These are phyloP conservation scores for Brachypteracias leptosomus DNA, from an alignment of 2,113 vertebrate genomes.

Conservation along the genomic window DNA sequence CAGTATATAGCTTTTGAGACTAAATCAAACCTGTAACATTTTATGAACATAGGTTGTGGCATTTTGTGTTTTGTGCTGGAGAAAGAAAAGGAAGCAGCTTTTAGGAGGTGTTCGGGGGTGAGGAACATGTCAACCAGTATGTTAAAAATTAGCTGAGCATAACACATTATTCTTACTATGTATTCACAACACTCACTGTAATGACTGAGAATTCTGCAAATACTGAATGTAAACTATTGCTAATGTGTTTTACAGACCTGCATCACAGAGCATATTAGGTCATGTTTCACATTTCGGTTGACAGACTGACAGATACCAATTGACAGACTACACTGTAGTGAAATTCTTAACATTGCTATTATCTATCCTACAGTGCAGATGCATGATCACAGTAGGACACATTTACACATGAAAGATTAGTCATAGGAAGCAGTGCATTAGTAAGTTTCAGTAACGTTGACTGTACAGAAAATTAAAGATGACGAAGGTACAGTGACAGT, in stretches of 20 bases:
- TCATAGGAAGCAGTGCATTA: neutral
- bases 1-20: neutral
- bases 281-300: constrained; percentile 30
- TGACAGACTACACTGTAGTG: neutral
- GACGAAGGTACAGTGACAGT: neutral
- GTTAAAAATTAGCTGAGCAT: constrained; percentile 32
- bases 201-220: neutral
- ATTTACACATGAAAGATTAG: constrained; percentile 26
- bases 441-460: neutral
- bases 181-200: constrained; percentile 31
- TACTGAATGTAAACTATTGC: constrained; percentile 41
- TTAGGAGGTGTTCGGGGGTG: neutral
- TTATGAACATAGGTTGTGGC: neutral
- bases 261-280: neutral
- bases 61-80: constrained; percentile 13
- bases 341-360: constrained; percentile 4
- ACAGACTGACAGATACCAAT: constrained; percentile 54
- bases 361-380: neutral
- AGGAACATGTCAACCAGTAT: neutral
- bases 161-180: constrained; percentile 33
- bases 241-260: constrained; percentile 17
- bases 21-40: neutral
- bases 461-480: constrained; percentile 23
- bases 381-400: constrained; percentile 25
- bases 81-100: neutral